Base-by-base conservation (phyloP, 1,140 invertebrate species). In the Drosophila elegans region DNA sequence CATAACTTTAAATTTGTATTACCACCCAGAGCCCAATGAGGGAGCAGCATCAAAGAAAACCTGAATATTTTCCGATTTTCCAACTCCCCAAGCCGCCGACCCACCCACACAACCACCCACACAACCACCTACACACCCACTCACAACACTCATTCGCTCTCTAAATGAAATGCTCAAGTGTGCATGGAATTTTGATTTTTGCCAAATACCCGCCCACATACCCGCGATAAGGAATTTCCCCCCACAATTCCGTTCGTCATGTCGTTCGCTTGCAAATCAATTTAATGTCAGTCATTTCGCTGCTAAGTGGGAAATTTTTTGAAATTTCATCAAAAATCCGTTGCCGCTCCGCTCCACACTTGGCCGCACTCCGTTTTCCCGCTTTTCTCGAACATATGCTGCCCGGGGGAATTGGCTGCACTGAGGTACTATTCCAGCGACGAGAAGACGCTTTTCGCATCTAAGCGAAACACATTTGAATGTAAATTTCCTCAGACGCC, bases 1-100 rank as follows among this genome's bases (percentile, higher is more conserved):
- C 86, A 91, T 91, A 91, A 91, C 85, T 91, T 91, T 91, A 91
- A 91, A 91, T 91, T 91, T 91, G 86, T 91, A 90, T 91, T 84
- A 75, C 85, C 71, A 78, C 80, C 84, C 74, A 89, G 84, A 89
- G 84, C 66, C 84, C 84, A 90, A 89, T 89, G 84, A 88, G 55
- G 57, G 41, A 72, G 59, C 63, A 52, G 68, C 42, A 52, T 51
- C 71, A 56, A 71, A 49, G 32, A 68, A 64, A 76, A 80, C 63
- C 72, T 77, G 84, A 83, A 89, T 88, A 72, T 72, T 57, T 72
- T 79, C 72, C 83, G 71, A 51, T 77, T 76, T 83, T 75, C 63
- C 81, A 85, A 85, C 81, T 85, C 77, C 81, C 81, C 54, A 42
- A 61, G 71, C 38, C 49, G 44, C 41, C 36, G 38, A 64, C 45